A percentile compares a stretch with the other conserved stretches of the same genome.
Conservation (phyloP, 2,113 vertebrate genomes). For the Beaufortia kweichowensis region DNA sequence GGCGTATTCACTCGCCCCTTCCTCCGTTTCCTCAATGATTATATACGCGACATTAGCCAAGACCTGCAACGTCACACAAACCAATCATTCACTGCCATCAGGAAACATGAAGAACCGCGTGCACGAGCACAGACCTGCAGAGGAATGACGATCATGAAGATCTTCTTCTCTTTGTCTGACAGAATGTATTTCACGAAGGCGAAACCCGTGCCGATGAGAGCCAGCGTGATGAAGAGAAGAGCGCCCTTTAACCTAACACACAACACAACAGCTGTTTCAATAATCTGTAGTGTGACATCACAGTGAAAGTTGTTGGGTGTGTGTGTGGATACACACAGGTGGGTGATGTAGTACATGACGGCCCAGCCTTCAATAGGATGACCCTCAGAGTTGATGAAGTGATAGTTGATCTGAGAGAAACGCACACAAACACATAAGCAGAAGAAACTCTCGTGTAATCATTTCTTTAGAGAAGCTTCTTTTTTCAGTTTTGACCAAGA, state of each 20-base stretch:
- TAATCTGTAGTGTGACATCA: too few species aligned
- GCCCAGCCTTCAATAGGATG: constrained; percentile 82
- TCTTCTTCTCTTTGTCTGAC: constrained; percentile 87
- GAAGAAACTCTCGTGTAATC: neutral
- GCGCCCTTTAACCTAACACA: constrained; percentile 80
- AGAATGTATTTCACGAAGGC: constrained; percentile 85
- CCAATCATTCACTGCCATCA: neutral
- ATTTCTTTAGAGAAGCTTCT: too few species aligned
- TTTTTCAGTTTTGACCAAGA: too few species aligned
- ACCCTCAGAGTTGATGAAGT: constrained; percentile 84
- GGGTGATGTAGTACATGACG: constrained; percentile 86
- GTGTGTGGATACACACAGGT: constrained; percentile 58
- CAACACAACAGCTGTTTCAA: neutral
- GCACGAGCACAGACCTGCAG: constrained; percentile 73
- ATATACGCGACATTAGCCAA: constrained; percentile 83
- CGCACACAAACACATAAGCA: neutral
- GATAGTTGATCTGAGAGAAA: constrained; percentile 78
- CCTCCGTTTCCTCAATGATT: constrained; percentile 82
- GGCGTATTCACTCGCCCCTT: constrained; percentile 79
- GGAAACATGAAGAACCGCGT: neutral
- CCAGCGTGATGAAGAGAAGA: constrained; percentile 85
- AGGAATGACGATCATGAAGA: constrained; percentile 85
- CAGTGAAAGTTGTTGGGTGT: neutral
- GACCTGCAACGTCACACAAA: constrained; percentile 66
- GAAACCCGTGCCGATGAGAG: constrained; percentile 83